Base-by-base conservation (phyloP, 2,888 invertebrate genomes). In the Metopia argyrocephala region DNA sequence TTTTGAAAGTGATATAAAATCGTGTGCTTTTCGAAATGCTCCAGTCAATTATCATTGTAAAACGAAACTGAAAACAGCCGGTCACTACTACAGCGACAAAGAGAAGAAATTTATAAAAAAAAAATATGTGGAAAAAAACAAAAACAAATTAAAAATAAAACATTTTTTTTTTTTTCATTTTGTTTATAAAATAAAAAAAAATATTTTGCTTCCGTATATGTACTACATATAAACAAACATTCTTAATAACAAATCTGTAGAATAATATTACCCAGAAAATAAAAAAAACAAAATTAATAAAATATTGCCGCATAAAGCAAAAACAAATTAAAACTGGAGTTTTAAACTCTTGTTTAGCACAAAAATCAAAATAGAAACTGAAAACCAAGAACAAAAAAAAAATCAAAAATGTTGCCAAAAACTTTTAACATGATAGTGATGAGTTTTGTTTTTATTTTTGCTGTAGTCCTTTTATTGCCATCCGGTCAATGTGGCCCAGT, bases 401-500 rank as follows among this genome's bases (percentile, higher is more conserved):
- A n/a, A 50, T 56, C 38, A 3, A 82, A 84, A 85, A 89, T 89
- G 89, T 84, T 84, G 84, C 84, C 85, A 82, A 86, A 86, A 81
- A 38, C 64, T 18, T 79, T 84, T 48, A 50, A 78, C 85, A 84
- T 85, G 82, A 65, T 85, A 79, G 9, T 38, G 12, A 84, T 84
- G 56, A 79, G 84, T 66, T 65, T 86, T 79, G 78, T 84, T 64
- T 73, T 86, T 82, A 56, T 87, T 28, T 48, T 56, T 52, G 82
- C 85, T 74, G 83, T 86, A 69, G 79, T 69, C 27, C 68, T 85
- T 71, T 71, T 88, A 59, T 27, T 84, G 27, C 83, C 85, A 74
- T 82, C 84, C 80, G 85, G 84, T 31, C 85, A 85, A 82, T 86
- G 88, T 86, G 88, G 88, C 86, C 89, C 89, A 75, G 85, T 89